A percentile compares a stretch with the other conserved stretches of the same genome.
Evolutionary conservation across 2,113 vertebrate species (phyloP).

Genomic region (Siniperca chuatsi): DNA sequence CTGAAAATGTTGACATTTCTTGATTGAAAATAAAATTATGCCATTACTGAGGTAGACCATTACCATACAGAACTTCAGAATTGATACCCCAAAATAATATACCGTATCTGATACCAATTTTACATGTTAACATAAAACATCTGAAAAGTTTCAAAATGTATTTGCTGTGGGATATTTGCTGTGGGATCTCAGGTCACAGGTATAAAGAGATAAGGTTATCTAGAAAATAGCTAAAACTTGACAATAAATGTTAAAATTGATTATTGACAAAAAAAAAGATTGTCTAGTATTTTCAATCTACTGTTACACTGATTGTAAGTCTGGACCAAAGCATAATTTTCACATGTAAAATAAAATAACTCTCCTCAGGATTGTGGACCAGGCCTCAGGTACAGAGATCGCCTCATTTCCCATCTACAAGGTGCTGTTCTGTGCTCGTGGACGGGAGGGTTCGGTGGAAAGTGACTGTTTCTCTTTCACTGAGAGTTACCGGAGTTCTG

Average conservation of each 20-base stretch:
- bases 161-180: not conserved
- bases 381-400: slow-evolving; percentile 89
- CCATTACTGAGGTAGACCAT: not conserved
- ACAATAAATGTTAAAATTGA: not conserved
- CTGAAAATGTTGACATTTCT: not conserved
- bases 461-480: slow-evolving; percentile 97
- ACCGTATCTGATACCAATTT: not conserved
- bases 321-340: not conserved
- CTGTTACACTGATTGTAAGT: not conserved
- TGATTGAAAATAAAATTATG: not conserved
- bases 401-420: slow-evolving; percentile 97
- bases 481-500: slow-evolving; percentile 94
- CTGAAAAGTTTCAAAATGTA: not conserved
- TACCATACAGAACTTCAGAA: not conserved
- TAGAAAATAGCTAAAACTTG: not conserved
- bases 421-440: slow-evolving; percentile 96
- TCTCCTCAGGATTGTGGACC: slow-evolving; percentile 90
- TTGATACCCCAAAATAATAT: not conserved
- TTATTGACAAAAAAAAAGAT: not conserved
- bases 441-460: slow-evolving; percentile 90
- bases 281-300: not conserved
- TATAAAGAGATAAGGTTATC: not conserved
- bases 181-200: not conserved
- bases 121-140: not conserved
- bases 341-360: not conserved